Evolutionary conservation across 2,888 invertebrate genomes (phyloP).

Genomic region (Pasiphila rectangulata): DNA sequence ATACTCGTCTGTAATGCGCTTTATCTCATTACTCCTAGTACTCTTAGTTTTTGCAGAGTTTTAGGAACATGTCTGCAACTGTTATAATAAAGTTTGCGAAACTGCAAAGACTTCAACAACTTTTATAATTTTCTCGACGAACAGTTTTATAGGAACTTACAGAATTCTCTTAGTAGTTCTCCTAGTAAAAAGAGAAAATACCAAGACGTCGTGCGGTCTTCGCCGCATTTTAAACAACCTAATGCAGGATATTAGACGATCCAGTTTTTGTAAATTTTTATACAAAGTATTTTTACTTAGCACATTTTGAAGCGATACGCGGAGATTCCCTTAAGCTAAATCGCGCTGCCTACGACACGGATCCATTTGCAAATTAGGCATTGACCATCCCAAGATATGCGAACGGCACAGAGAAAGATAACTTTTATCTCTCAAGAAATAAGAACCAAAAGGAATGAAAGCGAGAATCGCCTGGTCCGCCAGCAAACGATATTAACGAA

Average conservation of each 20-base stretch:
- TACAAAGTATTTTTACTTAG: conserved; percentile 45
- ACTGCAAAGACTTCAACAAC: not conserved
- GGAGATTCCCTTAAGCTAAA: conserved; percentile 73
- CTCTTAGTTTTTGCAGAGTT: conserved; percentile 3
- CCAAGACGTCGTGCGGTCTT: too few species aligned
- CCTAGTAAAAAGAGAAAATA: too few species aligned
- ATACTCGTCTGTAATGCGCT: conserved; percentile 8
- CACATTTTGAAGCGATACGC: conserved; percentile 53
- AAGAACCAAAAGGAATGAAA: conserved; percentile 21
- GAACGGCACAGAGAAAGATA: conserved; percentile 31
- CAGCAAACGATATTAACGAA: conserved; percentile 42
- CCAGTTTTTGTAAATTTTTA: conserved; percentile 17
- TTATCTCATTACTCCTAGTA: conserved; percentile 14
- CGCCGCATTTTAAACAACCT: too few species aligned
- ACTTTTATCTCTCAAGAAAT: conserved; percentile 25
- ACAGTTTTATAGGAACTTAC: too few species aligned
- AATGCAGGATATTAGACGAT: not conserved
- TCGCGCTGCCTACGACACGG: conserved; percentile 70
- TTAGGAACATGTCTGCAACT: conserved; percentile 1
- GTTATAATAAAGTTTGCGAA: conserved; percentile 2
- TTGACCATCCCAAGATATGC: conserved; percentile 35
- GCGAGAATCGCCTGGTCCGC: conserved; percentile 30
- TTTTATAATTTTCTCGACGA: conserved; percentile 1
- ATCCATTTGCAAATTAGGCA: conserved; percentile 78
- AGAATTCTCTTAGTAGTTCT: too few species aligned